phyloP scores from a whole-genome alignment of 2,888 invertebrate species.

The Ethmia dodecea region DNA sequence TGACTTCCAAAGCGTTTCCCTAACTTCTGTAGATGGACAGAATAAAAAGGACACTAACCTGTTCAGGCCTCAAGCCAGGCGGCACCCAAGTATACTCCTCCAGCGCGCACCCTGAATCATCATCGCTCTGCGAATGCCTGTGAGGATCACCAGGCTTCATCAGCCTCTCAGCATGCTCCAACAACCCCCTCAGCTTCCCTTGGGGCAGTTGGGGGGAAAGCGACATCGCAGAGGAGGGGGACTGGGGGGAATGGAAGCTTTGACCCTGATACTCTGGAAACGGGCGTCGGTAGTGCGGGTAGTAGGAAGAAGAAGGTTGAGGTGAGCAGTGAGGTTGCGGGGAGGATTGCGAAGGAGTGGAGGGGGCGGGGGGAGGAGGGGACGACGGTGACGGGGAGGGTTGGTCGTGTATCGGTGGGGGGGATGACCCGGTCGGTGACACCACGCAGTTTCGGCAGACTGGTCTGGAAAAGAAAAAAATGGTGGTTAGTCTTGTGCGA shows the following conservation, averaged over 20 bases:
- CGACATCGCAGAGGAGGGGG: slow-evolving; percentile 67
- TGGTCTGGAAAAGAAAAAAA: slow-evolving; percentile 77
- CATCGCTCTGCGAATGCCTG: slow-evolving; percentile 94
- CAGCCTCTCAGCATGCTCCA: slow-evolving; percentile 76
- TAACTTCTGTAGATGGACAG: slow-evolving; percentile 1
- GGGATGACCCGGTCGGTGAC: slow-evolving; percentile 67
- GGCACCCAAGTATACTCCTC: slow-evolving; percentile 99
- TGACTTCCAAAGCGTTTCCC: no score
- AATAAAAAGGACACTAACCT: slow-evolving; percentile 85
- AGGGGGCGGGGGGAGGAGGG: slow-evolving; percentile 54
- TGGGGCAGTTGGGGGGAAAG: slow-evolving; percentile 64
- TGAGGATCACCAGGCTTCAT: slow-evolving; percentile 85
- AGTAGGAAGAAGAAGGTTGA: slow-evolving; percentile 61
- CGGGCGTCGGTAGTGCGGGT: slow-evolving; percentile 52
- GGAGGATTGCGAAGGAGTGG: slow-evolving; percentile 50
- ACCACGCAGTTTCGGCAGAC: slow-evolving; percentile 90
- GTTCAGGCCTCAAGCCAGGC: slow-evolving; percentile 95
- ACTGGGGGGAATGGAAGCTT: slow-evolving; percentile 55
- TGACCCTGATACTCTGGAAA: slow-evolving; percentile 36
- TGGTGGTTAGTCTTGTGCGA: slow-evolving; percentile 1
- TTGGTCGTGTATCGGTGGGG: slow-evolving; percentile 58
- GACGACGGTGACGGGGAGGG: slow-evolving; percentile 58
- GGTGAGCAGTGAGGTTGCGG: slow-evolving; percentile 66
- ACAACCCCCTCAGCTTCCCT: slow-evolving; percentile 62
- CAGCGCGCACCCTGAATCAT: slow-evolving; percentile 97